A percentile compares a stretch with the other conserved stretches of the same genome.
Conservation (phyloP, 2,113 vertebrate genomes). For the Anas platyrhynchos region DNA sequence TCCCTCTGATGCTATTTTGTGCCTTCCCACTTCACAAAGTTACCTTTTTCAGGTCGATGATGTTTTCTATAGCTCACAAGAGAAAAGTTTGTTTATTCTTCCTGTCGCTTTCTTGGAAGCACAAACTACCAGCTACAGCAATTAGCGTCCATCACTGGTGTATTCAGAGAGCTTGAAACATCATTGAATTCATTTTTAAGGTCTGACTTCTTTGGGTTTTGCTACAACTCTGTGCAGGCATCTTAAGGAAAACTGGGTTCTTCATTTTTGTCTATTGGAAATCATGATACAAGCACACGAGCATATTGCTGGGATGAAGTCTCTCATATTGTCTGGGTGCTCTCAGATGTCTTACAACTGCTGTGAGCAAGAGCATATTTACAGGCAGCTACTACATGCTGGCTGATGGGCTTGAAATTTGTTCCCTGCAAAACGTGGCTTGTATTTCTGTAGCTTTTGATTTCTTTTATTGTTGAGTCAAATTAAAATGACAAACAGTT, state of each 20-base stretch:
- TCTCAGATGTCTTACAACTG: not conserved
- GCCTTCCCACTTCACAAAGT: not conserved
- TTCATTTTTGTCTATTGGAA: not conserved
- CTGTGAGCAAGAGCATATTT: not conserved
- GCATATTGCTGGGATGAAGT: not conserved
- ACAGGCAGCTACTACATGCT: not conserved
- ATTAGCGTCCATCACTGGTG: not conserved
- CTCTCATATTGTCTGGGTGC: not conserved
- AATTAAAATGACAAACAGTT: not conserved
- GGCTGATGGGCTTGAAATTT: not conserved
- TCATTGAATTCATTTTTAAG: not conserved
- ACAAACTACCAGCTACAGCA: not conserved
- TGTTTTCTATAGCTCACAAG: not conserved
- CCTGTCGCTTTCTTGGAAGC: not conserved
- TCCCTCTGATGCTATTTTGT: not conserved
- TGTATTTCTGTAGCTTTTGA: not conserved
- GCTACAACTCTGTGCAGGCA: not conserved
- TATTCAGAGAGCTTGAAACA: not conserved
- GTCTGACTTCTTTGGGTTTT: not conserved
- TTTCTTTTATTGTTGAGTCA: not conserved
- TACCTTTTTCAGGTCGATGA: not conserved
- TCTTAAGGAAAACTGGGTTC: not conserved
- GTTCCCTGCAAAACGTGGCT: not conserved
- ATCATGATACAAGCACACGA: not conserved
- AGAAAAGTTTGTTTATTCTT: constrained; percentile 5